These are phyloP conservation scores for Oceanodroma tethys DNA, from an alignment of 2,113 vertebrate genomes.

Conservation along the genomic window DNA sequence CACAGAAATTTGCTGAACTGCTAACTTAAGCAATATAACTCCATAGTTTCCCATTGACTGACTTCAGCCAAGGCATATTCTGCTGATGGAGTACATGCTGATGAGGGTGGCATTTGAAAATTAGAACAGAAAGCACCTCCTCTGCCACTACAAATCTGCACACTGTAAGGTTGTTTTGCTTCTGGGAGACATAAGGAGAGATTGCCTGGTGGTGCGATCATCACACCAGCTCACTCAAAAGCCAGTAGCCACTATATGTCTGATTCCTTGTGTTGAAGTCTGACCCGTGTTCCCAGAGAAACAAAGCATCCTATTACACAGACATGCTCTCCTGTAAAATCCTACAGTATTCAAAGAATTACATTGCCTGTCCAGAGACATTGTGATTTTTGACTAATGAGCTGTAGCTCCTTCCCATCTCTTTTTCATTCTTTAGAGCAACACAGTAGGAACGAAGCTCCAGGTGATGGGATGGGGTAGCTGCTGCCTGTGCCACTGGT, in stretches of 20 bases:
- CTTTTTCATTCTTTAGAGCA: background rate
- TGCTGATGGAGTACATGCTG: background rate
- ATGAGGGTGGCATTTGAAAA: slow-evolving; percentile 26
- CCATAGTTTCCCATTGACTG: background rate
- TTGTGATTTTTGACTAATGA: background rate
- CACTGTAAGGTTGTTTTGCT: background rate
- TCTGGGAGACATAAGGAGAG: background rate
- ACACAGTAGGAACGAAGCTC: background rate
- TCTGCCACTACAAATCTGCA: background rate
- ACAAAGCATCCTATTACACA: background rate
- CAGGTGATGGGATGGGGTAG: background rate
- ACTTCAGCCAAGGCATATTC: background rate
- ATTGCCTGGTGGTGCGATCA: background rate
- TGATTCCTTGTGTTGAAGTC: background rate
- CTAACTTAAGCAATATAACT: background rate
- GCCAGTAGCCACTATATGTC: background rate
- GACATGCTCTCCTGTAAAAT: background rate
- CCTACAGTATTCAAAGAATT: background rate
- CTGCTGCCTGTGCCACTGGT: background rate
- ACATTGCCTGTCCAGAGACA: background rate
- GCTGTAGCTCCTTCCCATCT: background rate
- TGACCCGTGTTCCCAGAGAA: background rate
- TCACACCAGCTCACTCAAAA: background rate
- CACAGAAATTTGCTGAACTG: background rate
- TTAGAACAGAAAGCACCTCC: background rate